Percentiles rank a stretch among this genome's conserved stretches.
phyloP scores from a whole-genome alignment of 2,888 invertebrate species.

The Abrostola tripartita region DNA sequence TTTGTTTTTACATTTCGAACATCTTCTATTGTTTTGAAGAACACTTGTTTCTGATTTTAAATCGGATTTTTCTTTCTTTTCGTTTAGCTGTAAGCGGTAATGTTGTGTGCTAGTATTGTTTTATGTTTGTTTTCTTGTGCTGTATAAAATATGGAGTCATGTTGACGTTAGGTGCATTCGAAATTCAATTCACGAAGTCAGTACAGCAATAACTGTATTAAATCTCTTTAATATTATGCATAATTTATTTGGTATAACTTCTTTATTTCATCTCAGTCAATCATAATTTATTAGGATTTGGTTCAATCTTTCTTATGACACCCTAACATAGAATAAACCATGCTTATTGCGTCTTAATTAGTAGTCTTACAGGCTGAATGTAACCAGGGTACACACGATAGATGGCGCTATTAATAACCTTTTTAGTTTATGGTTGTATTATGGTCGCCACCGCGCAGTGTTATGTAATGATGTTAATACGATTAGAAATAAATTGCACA shows the following conservation, averaged over 20 bases:
- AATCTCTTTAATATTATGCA: not conserved
- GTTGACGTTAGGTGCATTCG: conserved; percentile 16
- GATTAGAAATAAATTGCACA: too few relatives aligned
- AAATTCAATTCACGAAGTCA: conserved; percentile 6
- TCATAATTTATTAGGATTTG: too few relatives aligned
- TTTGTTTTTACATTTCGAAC: conserved; percentile 41
- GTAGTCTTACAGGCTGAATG: not conserved
- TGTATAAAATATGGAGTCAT: conserved; percentile 33
- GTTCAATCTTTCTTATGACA: too few relatives aligned
- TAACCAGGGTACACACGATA: not conserved
- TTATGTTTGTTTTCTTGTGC: conserved; percentile 39
- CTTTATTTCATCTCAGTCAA: not conserved
- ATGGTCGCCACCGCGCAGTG: not conserved
- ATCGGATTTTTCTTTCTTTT: conserved; percentile 15
- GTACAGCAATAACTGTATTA: not conserved
- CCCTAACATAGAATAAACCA: too few relatives aligned
- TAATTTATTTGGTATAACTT: conserved; percentile 2
- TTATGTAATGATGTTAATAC: not conserved
- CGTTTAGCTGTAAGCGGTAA: conserved; percentile 24
- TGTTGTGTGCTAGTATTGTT: conserved; percentile 20
- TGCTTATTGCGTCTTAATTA: not conserved
- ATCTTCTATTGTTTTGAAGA: conserved; percentile 42
- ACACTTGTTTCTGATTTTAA: conserved; percentile 22
- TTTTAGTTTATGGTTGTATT: not conserved
- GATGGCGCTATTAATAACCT: not conserved